Evolutionary conservation across 2,888 invertebrate species (phyloP).

Genomic region (Aspidiotus destructor): DNA sequence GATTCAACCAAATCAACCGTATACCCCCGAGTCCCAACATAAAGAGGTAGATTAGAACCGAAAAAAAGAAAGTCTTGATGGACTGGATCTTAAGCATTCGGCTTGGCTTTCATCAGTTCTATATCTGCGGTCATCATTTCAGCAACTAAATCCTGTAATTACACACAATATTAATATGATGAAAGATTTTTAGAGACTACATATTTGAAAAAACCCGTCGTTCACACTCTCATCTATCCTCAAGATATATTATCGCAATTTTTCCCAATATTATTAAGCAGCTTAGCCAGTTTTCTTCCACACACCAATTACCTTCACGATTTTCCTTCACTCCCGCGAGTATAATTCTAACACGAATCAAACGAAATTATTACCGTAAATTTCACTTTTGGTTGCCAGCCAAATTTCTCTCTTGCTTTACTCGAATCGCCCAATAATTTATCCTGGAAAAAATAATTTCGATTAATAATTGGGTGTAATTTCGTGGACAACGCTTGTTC

Average conservation of each 20-base stretch:
- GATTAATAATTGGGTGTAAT: no score
- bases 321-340: background rate
- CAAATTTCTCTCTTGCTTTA: conserved; percentile 76
- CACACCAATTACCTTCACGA: background rate
- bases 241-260: background rate
- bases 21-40: no score
- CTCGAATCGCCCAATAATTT: conserved; percentile 83
- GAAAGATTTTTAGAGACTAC: background rate
- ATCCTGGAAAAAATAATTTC: conserved; percentile 50
- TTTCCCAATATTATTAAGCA: background rate
- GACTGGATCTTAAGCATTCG: conserved; percentile 57
- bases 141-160: conserved; percentile 64
- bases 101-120: conserved; percentile 80
- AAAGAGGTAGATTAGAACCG: no score
- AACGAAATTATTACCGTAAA: conserved; percentile 47
- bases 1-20: no score
- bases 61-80: no score
- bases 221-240: no score
- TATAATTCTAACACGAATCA: conserved; percentile 1
- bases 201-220: background rate
- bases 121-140: conserved; percentile 94
- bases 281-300: background rate
- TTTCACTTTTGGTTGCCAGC: conserved; percentile 77
- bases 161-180: background rate
- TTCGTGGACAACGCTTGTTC: no score